phyloP scores from a whole-genome alignment of 2,113 vertebrate genomes.

The Catharus fuscescens region DNA sequence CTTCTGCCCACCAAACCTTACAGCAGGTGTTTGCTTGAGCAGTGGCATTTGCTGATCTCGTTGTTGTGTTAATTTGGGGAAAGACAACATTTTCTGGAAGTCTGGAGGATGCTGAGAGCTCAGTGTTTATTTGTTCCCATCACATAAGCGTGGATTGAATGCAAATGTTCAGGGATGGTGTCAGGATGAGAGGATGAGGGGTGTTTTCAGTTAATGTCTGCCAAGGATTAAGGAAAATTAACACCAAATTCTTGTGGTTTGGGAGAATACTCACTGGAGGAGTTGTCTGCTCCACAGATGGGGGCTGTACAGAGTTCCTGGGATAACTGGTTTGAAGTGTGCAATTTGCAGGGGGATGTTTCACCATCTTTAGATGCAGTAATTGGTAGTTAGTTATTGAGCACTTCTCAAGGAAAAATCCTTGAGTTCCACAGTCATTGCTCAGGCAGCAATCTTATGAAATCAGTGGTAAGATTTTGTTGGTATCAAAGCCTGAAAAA shows the following conservation, averaged over 20 bases:
- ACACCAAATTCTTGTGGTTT: not conserved
- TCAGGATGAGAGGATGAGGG: not conserved
- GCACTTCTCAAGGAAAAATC: not conserved
- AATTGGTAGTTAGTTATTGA: not conserved
- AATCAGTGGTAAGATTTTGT: not conserved
- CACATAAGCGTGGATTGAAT: not conserved
- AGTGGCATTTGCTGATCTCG: not conserved
- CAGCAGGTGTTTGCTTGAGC: not conserved
- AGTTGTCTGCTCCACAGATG: not conserved
- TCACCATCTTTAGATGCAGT: accelerated
- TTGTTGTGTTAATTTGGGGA: not conserved
- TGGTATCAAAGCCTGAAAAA: not conserved
- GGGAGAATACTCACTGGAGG: not conserved
- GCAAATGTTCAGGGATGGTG: not conserved
- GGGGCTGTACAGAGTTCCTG: not conserved
- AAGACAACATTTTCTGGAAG: not conserved
- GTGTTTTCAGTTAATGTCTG: not conserved
- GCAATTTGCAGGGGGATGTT: not conserved
- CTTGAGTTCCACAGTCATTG: not conserved
- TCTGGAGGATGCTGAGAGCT: not conserved
- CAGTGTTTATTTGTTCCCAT: not conserved
- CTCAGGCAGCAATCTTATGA: not conserved
- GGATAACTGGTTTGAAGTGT: not conserved
- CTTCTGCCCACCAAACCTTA: not conserved
- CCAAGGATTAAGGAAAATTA: constrained; percentile 31